Conservation (phyloP, 92 coral and sea anemone genomes). For the Actinernus sp. region DNA sequence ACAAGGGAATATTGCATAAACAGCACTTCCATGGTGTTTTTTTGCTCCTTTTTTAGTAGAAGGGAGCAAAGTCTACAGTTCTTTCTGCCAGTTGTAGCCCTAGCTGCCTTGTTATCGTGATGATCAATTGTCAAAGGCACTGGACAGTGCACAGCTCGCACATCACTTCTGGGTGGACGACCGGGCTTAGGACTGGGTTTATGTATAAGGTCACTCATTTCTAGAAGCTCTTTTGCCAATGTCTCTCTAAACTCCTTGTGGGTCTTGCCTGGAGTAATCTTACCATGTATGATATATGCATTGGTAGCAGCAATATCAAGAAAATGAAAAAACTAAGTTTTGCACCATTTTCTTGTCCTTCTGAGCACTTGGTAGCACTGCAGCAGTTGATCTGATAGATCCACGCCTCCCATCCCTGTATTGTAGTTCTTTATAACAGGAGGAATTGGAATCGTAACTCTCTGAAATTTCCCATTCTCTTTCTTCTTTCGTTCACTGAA, state of each 20-base stretch:
- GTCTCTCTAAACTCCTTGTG: too few relatives aligned
- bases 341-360: constrained; percentile 50
- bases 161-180: constrained; percentile 31
- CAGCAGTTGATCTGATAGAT: constrained; percentile 40
- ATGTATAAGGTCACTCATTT: constrained; percentile 23
- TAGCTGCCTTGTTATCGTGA: too few relatives aligned
- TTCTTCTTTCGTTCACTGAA: constrained; percentile 14
- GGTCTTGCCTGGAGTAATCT: too few relatives aligned
- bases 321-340: constrained; percentile 44
- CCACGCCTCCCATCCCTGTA: constrained; percentile 38
- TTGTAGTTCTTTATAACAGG: constrained; percentile 35
- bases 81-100: too few relatives aligned
- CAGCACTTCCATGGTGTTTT: constrained; percentile 26
- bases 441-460: constrained; percentile 22
- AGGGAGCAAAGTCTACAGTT: too few relatives aligned
- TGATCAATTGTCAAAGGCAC: constrained; percentile 11
- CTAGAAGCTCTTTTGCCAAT: too few relatives aligned
- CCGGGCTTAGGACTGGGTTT: constrained; percentile 29
- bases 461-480: constrained; percentile 20
- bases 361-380: constrained; percentile 24
- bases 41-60: not conserved
- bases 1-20: constrained; percentile 7
- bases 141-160: constrained; percentile 34
- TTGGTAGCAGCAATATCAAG: constrained; percentile 19
- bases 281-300: too few relatives aligned